Conservation (phyloP, 2,797 vertebrate genomes). For the Danio albolineatus region DNA sequence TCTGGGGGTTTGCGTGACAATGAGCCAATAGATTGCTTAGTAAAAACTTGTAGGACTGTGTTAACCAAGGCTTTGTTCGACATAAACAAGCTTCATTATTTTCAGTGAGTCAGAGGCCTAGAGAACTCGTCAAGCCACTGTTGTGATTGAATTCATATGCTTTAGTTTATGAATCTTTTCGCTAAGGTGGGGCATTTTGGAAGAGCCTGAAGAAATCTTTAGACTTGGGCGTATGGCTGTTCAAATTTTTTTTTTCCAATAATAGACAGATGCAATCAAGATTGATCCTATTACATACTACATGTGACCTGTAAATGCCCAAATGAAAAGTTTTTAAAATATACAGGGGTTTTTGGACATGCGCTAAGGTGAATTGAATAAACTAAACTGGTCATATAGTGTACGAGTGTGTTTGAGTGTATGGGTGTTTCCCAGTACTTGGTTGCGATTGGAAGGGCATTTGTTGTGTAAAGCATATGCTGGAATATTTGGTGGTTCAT, state of each 20-base stretch:
- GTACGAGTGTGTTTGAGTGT: too few species aligned
- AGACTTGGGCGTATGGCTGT: constrained; percentile 15
- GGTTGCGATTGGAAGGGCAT: too few species aligned
- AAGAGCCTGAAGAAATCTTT: constrained; percentile 14
- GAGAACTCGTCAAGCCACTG: constrained; percentile 29
- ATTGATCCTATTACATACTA: too few species aligned
- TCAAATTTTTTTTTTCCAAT: constrained; percentile 1
- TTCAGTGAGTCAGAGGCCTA: constrained; percentile 45
- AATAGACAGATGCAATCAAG: too few species aligned
- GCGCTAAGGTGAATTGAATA: too few species aligned
- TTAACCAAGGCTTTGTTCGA: constrained; percentile 26
- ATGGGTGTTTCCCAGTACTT: too few species aligned
- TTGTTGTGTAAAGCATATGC: too few species aligned
- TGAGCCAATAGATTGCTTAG: constrained; percentile 26
- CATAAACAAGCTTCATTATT: constrained; percentile 25
- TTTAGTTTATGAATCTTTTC: constrained; percentile 43
- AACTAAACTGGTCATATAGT: too few species aligned
- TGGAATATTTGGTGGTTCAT: too few species aligned
- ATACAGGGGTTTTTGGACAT: too few species aligned
- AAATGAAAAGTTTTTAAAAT: too few species aligned
- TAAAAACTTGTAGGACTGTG: constrained; percentile 15
- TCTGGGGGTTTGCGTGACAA: constrained; percentile 38
- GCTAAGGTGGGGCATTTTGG: constrained; percentile 43
- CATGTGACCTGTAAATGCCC: too few species aligned
- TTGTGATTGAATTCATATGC: constrained; percentile 53